Conservation (phyloP, 2,113 vertebrate species). For the Chrysemys picta region DNA sequence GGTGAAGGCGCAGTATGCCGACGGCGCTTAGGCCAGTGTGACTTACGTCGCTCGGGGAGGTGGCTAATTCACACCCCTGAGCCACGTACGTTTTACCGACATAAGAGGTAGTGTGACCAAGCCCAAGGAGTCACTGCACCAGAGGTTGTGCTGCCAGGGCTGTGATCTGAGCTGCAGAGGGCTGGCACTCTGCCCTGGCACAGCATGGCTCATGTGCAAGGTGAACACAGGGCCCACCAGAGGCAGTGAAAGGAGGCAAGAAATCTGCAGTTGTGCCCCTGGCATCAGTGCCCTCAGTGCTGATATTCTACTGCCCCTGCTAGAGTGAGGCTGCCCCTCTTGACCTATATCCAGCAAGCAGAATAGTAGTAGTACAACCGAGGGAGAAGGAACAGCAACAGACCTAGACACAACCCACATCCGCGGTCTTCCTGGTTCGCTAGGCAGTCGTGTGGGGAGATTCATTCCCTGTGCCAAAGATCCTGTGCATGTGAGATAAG, state of each 20-base stretch:
- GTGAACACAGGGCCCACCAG: neutral
- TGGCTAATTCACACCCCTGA: too few species aligned
- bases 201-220: neutral
- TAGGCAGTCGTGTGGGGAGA: neutral
- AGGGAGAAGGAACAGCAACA: neutral
- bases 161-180: neutral
- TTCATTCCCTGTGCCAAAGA: neutral
- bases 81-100: too few species aligned
- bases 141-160: rapidly evolving
- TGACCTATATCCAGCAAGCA: neutral
- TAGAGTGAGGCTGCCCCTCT: neutral
- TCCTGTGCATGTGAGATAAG: neutral
- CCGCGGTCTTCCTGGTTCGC: neutral
- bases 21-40: too few species aligned
- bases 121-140: neutral
- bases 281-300: rapidly evolving
- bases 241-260: neutral
- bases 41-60: too few species aligned
- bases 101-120: too few species aligned
- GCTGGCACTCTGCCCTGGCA: neutral
- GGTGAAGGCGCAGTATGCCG: too few species aligned
- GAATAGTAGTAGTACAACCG: neutral
- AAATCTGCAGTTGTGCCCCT: neutral
- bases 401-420: neutral
- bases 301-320: neutral